A percentile compares a stretch with the other conserved stretches of the same genome.
These are phyloP conservation scores for Drosophila tanythrix DNA, from an alignment of 2,888 invertebrate species.

Conservation along the genomic window DNA sequence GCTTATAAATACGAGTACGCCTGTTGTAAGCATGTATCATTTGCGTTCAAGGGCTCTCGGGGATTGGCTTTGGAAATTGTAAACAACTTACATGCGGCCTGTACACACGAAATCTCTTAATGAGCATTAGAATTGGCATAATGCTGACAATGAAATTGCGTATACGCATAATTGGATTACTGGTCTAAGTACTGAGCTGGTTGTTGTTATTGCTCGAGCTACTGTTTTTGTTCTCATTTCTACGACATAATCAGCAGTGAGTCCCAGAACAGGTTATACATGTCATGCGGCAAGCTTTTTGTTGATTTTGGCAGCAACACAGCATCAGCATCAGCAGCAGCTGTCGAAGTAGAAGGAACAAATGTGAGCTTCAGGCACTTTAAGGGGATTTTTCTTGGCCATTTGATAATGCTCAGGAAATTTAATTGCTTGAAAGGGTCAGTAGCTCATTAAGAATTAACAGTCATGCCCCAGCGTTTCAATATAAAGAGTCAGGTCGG, in stretches of 20 bases:
- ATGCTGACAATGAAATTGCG: conserved; percentile 66
- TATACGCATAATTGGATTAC: conserved; percentile 71
- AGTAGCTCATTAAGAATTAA: conserved; percentile 68
- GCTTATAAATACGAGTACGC: conserved; percentile 69
- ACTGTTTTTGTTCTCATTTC: conserved; percentile 15
- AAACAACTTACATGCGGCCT: conserved; percentile 68
- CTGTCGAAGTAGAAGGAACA: conserved; percentile 6
- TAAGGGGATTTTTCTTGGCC: conserved; percentile 63
- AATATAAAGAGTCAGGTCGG: conserved; percentile 59
- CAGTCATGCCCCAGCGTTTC: conserved; percentile 21
- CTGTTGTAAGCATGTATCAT: conserved; percentile 43
- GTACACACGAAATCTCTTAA: conserved; percentile 69
- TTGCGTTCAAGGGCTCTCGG: conserved; percentile 34
- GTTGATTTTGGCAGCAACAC: conserved; percentile 20
- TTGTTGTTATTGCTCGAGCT: conserved; percentile 15
- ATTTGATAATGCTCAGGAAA: conserved; percentile 75
- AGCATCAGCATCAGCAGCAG: neutral
- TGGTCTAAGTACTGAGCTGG: conserved; percentile 46
- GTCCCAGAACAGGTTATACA: conserved; percentile 56
- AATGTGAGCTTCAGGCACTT: conserved; percentile 38
- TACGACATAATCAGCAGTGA: conserved; percentile 63
- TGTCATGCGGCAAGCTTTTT: conserved; percentile 48
- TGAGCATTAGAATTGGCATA: conserved; percentile 70
- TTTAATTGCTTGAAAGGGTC: conserved; percentile 75
- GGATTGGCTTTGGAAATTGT: conserved; percentile 53